A percentile compares a stretch with the other conserved stretches of the same genome.
These are phyloP conservation scores for Diploscapter pachys DNA, from an alignment of 1,140 invertebrate species.

Conservation along the genomic window DNA sequence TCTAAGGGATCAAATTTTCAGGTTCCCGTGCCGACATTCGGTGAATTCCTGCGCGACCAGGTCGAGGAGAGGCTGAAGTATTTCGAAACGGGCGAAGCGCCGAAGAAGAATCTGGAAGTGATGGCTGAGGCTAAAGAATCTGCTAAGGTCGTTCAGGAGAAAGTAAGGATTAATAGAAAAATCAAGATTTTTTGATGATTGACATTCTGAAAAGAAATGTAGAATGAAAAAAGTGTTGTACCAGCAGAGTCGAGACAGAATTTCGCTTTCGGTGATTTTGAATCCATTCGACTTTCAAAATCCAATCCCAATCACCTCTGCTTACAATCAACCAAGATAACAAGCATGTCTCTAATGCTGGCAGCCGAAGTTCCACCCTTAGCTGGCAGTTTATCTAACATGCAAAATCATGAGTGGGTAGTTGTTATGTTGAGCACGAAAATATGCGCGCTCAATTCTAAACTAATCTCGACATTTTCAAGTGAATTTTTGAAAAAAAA, in stretches of 20 bases:
- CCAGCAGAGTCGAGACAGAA: no score
- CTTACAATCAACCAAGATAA: neutral
- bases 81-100: slow-evolving; percentile 89
- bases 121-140: slow-evolving; percentile 82
- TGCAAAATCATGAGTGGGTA: neutral
- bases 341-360: slow-evolving; percentile 7
- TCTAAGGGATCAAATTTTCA: neutral
- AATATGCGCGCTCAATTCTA: neutral
- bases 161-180: slow-evolving; percentile 7
- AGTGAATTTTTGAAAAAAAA: neutral
- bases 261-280: no score
- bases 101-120: slow-evolving; percentile 92
- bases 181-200: no score
- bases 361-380: neutral
- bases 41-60: slow-evolving; percentile 84
- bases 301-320: neutral
- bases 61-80: slow-evolving; percentile 92
- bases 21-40: slow-evolving; percentile 78
- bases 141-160: slow-evolving; percentile 64
- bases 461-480: neutral
- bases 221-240: no score
- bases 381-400: neutral
- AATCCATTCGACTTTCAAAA: no score
- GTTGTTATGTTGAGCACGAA: neutral
- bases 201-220: no score